Evolutionary conservation across 2,888 invertebrate genomes (phyloP), one percentile per base, ranked within the genome.

Genomic region (Ectropis crepuscularia): DNA sequence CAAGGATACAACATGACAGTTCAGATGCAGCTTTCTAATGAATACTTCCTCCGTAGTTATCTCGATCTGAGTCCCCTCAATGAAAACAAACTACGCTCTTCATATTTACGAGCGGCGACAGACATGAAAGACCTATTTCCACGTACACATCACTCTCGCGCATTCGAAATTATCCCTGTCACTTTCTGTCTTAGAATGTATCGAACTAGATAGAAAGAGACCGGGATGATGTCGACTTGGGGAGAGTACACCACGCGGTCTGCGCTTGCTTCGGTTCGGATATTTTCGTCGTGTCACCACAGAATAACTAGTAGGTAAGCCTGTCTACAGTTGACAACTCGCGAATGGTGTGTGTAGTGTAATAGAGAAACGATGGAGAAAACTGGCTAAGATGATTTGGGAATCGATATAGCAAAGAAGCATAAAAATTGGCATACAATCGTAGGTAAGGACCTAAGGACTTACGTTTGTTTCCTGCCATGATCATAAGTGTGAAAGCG

Each of bases 281-380:
- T 85, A 85, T 81, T 84, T 82, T 77, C 70, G 79, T 76, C 68
- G 69, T 70, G 60, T 66, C 73, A 16, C 54, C 54, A 47, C 47
- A 55, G 55, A 55, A 47, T 55, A 55, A 38, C 28, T 8, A 36
- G 43, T 43, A 53, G 53, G 6, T 6, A 28, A 16, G 16, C 12
- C 7, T 39, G 78, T 78, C 74, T 74, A 71, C 49, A 60, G 72
- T 73, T 76, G 77, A 77, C 78, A 73, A 73, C 69, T 73, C 63
- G 68, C 79, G 65, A 67, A 66, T 66, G 70, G 70, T 70, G 16
- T 11, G 53, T 57, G 57, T 57, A 50, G 65, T 65, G 51, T 48
- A 8, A 16, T 28, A 4, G 16, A 28, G 16, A 28, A 28, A 28
- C 16, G 16, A 28, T 28, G 16, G 16, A 4, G 16, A 28, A 28